Base-by-base conservation (phyloP, 2,797 vertebrate genomes). In the Pantherophis vulpinus region DNA sequence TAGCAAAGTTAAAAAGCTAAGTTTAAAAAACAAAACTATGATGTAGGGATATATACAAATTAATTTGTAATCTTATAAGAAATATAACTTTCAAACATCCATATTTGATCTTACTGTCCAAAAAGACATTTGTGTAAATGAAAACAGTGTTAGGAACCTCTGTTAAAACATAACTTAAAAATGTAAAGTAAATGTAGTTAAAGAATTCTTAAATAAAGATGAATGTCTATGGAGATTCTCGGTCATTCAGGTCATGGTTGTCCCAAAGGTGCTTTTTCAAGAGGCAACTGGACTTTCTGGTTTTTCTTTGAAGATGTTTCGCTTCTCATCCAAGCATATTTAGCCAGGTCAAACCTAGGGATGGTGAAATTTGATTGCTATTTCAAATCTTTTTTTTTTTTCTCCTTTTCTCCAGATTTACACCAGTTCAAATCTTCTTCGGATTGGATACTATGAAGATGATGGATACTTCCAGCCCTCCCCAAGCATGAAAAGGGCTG, bases 391-490 rank as follows among this genome's bases (percentile, higher is more conserved):
- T 23, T 66, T 47, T 8, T 6, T 47, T 1, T 13, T 47, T 47
- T 4, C 13, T 27, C 60, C 27, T 90, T 23, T 54, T 89, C 70
- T 23, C 11, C 88, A 99, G 98, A 83, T 98, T 20, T 99, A 98
- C 94, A 95, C 93, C 91, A 98, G 97, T 96, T 95, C 97, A 70
- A 96, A 20, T 88, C 97, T 96, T 42, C 97, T 99, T 91, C 98
- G 97, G 90, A 98, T 99, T 27, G 98, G 98, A 32, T 99, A 98
- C 95, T 95, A 98, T 32, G 98, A 98, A 92, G 96, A 92, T 0
- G 98, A 99, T 61, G 98, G 97, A 29, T 98, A 96, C 83, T 92
- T 93, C 12, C 95, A 97, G 89, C 97, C 98, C 0, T 97, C 97
- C 88, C 98, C 98, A 0, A 98, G 98, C 97, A 98, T 98, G 98